Base-by-base conservation (phyloP, 2,113 vertebrate species). In the Pionites leucogaster region DNA sequence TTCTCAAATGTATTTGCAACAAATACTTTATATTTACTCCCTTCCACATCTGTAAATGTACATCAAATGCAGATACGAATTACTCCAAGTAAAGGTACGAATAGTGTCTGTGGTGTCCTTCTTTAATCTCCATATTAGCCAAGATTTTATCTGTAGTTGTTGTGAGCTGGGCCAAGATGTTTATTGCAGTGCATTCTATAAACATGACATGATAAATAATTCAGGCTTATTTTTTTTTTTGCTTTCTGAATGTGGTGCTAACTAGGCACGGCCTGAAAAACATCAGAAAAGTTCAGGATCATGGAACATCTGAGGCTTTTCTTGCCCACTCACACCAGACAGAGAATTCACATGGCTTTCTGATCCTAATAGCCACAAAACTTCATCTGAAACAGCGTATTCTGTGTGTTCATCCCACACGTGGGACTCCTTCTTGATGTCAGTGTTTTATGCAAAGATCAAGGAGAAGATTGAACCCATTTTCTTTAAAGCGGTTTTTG, bases 231-330 rank as follows among this genome's bases (percentile, higher is more conserved):
- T 72, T 86, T 82, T 82, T 82, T 82, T 59, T 93, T 77, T 93
- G 62, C 91, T 92, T 92, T 75, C 95, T 77, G 87, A 78, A 50
- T 95, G 95, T 92, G 86, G 47, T 81, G 22, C 82, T 97, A 97
- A 97, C 97, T 97, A 97, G 78, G 47, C 92, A 65, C 74, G 94
- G 91, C 96, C 96, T 96, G 82, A 92, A 97, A 96, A 96, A 97
- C 87, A 97, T 96, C 84, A 93, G 95, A 93, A 93, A 94, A 96
- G 92, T 96, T 89, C 91, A 82, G 85, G 55, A 86, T 88, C 55
- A 5, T 67, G 87, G 67, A 90, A 94, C 85, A 83, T 97, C 86
- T 96, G 92, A 96, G 81, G 77, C 50, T 80, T 85, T 81, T 95
- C 33, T 60, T 95, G 60, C 90, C 79, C 76, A 65, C 63, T 92